phyloP scores from a whole-genome alignment of 2,113 vertebrate species.

The Larimichthys polyactis region DNA sequence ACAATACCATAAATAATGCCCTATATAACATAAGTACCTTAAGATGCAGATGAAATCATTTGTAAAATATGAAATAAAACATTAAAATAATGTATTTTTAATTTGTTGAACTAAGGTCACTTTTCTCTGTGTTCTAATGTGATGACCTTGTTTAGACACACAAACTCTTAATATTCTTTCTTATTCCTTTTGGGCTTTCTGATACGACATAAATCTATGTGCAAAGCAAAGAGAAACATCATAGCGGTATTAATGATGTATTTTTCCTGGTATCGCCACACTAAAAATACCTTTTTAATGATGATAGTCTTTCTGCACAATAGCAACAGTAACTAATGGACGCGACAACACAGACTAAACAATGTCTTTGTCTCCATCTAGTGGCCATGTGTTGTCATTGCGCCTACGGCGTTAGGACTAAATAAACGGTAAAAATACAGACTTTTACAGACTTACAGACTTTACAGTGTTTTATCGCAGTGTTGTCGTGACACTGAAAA shows the following conservation, averaged over 20 bases:
- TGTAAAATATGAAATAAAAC: background rate
- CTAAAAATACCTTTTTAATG: background rate
- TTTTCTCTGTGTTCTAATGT: background rate
- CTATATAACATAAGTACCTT: background rate
- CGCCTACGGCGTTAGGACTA: fast-evolving
- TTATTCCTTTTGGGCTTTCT: background rate
- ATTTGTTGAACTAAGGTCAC: background rate
- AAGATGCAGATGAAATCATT: background rate
- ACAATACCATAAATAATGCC: background rate
- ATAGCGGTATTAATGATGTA: background rate
- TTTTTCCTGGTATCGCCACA: no score
- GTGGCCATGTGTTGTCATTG: background rate
- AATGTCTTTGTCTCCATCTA: constrained; percentile 37
- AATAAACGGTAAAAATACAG: background rate
- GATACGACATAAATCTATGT: background rate
- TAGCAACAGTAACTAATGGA: background rate
- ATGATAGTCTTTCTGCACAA: background rate
- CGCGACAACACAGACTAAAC: background rate
- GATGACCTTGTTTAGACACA: background rate
- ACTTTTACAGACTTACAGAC: background rate
- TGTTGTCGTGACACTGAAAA: background rate
- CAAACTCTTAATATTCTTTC: background rate
- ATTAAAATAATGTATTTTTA: background rate
- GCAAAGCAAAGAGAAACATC: background rate
- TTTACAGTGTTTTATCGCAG: background rate